A percentile compares a stretch with the other conserved stretches of the same genome.
Conservation (phyloP, 2,113 vertebrate species). For the Campylorhamphus procurvoides region DNA sequence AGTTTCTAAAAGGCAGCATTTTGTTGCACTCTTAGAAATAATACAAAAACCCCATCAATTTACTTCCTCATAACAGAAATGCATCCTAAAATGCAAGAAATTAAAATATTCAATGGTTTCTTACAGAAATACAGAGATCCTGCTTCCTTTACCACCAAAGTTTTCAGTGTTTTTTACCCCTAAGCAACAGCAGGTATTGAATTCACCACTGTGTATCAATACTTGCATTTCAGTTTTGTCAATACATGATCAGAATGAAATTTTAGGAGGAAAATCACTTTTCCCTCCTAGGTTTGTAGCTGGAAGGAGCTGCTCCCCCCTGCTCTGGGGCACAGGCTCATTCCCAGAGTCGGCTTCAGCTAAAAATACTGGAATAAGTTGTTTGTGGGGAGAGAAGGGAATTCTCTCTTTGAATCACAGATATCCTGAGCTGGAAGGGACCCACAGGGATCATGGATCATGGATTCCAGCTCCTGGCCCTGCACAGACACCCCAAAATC, state of each 20-base stretch:
- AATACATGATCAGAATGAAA: background rate
- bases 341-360: background rate
- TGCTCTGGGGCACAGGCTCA: background rate
- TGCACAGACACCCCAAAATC: background rate
- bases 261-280: background rate
- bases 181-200: background rate
- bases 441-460: background rate
- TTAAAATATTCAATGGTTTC: background rate
- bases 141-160: background rate
- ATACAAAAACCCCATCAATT: background rate
- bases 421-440: background rate
- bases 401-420: background rate
- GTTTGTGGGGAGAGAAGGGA: background rate
- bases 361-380: background rate
- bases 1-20: slow-evolving; percentile 20
- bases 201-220: background rate
- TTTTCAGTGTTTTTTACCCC: background rate
- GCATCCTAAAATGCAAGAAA: background rate
- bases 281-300: background rate
- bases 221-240: background rate
- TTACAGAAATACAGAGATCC: background rate
- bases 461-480: background rate
- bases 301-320: background rate
- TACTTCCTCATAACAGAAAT: background rate
- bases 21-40: background rate